A percentile compares a stretch with the other conserved stretches of the same genome.
These are phyloP conservation scores for Rhodinocichla rosea DNA, from an alignment of 2,113 vertebrate species.

Conservation along the genomic window DNA sequence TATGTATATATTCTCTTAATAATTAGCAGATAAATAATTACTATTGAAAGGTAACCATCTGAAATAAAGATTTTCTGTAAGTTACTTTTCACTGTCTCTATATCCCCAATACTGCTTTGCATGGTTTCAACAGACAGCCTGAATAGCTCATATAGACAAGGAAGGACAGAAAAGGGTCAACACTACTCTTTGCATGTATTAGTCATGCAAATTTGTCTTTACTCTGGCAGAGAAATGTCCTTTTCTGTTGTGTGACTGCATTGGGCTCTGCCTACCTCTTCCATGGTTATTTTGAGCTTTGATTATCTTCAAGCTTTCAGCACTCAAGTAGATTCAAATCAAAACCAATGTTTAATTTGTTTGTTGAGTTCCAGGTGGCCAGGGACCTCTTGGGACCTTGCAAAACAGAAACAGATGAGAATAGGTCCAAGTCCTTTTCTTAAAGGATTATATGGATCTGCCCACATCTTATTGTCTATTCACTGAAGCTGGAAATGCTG, in stretches of 20 bases:
- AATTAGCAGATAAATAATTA: background rate
- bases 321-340: background rate
- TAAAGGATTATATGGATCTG: background rate
- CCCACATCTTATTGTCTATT: background rate
- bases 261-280: background rate
- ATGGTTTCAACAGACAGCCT: background rate
- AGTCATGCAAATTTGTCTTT: background rate
- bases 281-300: background rate
- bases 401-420: background rate
- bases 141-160: background rate
- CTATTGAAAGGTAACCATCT: background rate
- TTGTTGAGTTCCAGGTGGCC: background rate
- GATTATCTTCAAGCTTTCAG: background rate
- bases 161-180: background rate
- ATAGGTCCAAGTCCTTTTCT: background rate
- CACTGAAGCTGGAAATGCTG: background rate
- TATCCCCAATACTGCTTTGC: background rate
- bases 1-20: background rate
- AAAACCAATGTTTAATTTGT: background rate
- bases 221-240: background rate
- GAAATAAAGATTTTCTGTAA: background rate
- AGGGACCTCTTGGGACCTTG: background rate
- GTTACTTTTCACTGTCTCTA: background rate
- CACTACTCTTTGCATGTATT: background rate
- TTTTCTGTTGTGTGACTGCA: background rate